Percentiles rank a stretch among this genome's conserved stretches.
These are phyloP conservation scores for Kradibia gibbosae DNA, from an alignment of 1,140 invertebrate species.

Conservation along the genomic window DNA sequence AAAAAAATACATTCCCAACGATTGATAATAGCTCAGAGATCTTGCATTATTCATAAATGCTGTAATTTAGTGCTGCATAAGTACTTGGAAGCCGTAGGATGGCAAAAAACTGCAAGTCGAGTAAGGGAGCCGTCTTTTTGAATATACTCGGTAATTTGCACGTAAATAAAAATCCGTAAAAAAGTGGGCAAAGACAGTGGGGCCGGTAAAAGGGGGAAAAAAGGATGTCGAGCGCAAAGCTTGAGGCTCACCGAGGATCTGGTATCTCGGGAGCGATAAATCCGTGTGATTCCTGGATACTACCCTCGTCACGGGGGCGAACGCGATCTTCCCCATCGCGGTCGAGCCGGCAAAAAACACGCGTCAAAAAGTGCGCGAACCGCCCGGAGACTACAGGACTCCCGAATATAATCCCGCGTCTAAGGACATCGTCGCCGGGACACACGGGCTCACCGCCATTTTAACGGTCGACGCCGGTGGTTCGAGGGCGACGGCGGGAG, in stretches of 20 bases:
- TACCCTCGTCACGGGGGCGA: conserved; percentile 45
- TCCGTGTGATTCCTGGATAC: conserved; percentile 29
- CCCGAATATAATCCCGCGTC: conserved; percentile 19
- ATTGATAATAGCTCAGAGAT: not conserved
- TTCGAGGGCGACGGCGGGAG: too few relatives aligned
- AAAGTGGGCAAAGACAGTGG: not conserved
- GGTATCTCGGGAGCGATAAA: conserved; percentile 37
- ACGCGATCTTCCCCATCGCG: conserved; percentile 5
- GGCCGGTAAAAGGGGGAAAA: not conserved
- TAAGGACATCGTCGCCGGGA: conserved; percentile 37
- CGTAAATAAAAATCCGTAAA: conserved; percentile 34
- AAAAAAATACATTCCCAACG: too few relatives aligned
- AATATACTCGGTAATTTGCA: conserved; percentile 45
- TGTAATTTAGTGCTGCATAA: not conserved
- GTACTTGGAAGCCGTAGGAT: conserved; percentile 20
- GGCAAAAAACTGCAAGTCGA: conserved; percentile 35
- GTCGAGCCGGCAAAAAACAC: not conserved
- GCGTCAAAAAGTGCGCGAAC: conserved; percentile 2
- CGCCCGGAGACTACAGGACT: conserved; percentile 28
- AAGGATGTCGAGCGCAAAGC: not conserved
- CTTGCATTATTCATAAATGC: not conserved
- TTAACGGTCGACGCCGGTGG: not conserved
- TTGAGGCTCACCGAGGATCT: not conserved
- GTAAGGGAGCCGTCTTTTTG: not conserved
- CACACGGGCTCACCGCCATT: conserved; percentile 27